Percentiles rank a stretch among this genome's conserved stretches.
Conservation (phyloP, 2,797 vertebrate genomes). For the Thaleichthys pacificus region DNA sequence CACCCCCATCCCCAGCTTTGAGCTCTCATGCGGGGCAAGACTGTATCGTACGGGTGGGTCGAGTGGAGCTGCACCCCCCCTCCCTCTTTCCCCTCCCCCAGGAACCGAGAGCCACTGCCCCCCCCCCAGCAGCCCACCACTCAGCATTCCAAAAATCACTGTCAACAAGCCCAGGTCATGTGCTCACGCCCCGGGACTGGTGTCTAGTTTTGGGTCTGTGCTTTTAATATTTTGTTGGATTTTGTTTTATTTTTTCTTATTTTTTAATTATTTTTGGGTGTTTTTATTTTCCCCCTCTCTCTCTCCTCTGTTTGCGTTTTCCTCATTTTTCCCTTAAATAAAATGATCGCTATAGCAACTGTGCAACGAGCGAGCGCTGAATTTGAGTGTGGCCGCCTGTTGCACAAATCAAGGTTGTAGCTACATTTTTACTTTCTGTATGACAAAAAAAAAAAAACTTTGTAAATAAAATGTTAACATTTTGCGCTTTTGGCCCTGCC, state of each 20-base stretch:
- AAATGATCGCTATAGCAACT: conserved; percentile 88
- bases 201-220: conserved; percentile 85
- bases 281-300: conserved; percentile 55
- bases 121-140: conserved; percentile 75
- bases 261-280: conserved; percentile 71
- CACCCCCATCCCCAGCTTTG: conserved; percentile 64
- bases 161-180: conserved; percentile 75
- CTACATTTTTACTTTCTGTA: conserved; percentile 98
- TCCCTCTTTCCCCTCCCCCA: conserved; percentile 12
- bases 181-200: conserved; percentile 81
- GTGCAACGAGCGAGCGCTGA: conserved; percentile 82
- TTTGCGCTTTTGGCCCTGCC: conserved; percentile 78
- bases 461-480: conserved; percentile 99
- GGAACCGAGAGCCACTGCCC: conserved; percentile 67
- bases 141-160: conserved; percentile 86
- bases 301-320: conserved; percentile 47
- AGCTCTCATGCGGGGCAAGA: conserved; percentile 81
- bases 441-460: conserved; percentile 88
- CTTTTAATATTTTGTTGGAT: conserved; percentile 87
- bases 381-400: conserved; percentile 82
- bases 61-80: conserved; percentile 67
- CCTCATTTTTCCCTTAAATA: conserved; percentile 69
- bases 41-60: conserved; percentile 83
- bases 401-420: conserved; percentile 86
- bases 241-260: conserved; percentile 72